Evolutionary conservation across 2,888 invertebrate species (phyloP).

Genomic region (Euphydryas editha): DNA sequence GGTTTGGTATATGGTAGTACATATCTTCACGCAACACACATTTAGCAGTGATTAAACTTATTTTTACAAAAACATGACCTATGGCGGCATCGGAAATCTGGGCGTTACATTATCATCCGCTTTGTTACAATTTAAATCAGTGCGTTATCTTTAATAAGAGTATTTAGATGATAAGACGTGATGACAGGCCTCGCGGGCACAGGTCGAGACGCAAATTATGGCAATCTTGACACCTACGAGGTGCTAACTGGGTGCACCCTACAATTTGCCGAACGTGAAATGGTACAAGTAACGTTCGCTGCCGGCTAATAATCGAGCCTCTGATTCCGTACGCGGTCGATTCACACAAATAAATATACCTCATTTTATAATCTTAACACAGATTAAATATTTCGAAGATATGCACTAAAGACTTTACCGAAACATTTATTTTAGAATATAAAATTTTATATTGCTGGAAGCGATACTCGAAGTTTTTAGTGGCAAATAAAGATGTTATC

Average conservation of each 20-base stretch:
- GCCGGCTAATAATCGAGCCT: conserved; percentile 51
- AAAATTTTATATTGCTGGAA: conserved; percentile 26
- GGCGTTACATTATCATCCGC: conserved; percentile 57
- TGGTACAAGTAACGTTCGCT: conserved; percentile 48
- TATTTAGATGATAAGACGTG: conserved; percentile 78
- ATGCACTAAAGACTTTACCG: background rate
- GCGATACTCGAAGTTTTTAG: conserved; percentile 37
- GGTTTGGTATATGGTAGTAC: background rate
- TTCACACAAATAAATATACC: conserved; percentile 42
- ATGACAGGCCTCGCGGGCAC: conserved; percentile 76
- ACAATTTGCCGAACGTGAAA: conserved; percentile 74
- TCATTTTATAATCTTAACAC: background rate
- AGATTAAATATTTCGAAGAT: background rate
- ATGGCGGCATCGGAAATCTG: conserved; percentile 36
- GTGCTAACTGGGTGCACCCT: conserved; percentile 80
- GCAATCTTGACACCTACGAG: conserved; percentile 83
- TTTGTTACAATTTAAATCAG: conserved; percentile 67
- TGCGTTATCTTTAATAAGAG: conserved; percentile 70
- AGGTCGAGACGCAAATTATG: conserved; percentile 77
- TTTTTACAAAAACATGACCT: conserved; percentile 27
- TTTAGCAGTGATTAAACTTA: background rate
- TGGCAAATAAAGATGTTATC: conserved; percentile 42
- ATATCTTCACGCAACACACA: background rate
- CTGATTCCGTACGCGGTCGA: conserved; percentile 59
- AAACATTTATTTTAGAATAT: conserved; percentile 17